Evolutionary conservation across 2,113 vertebrate species (phyloP).

Genomic region (Herpetotheres cachinnans): DNA sequence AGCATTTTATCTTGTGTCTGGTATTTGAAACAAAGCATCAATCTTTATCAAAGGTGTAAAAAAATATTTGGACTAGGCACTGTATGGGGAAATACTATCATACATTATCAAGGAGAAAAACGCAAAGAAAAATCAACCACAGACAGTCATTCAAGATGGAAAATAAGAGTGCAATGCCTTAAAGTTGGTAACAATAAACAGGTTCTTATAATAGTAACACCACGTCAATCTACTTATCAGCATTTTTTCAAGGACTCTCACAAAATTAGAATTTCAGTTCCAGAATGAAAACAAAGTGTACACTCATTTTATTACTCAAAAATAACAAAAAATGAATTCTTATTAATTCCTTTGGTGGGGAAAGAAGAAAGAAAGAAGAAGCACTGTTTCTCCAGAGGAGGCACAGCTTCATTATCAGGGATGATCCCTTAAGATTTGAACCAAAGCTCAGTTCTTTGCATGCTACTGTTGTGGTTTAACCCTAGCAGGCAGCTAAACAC

Average conservation of each 20-base stretch:
- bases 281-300: background rate
- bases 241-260: background rate
- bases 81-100: background rate
- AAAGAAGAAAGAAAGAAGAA: background rate
- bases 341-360: background rate
- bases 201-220: background rate
- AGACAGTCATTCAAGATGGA: background rate
- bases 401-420: background rate
- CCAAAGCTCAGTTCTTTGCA: background rate
- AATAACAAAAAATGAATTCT: background rate
- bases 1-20: background rate
- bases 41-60: background rate
- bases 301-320: background rate
- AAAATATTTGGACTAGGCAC: background rate
- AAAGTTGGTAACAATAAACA: background rate
- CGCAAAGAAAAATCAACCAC: background rate
- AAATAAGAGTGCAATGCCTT: background rate
- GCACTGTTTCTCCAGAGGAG: background rate
- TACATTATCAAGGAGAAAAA: background rate
- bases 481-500: background rate
- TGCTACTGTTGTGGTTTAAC: background rate
- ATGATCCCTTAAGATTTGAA: background rate
- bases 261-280: background rate
- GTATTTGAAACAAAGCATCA: background rate
- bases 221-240: background rate